Conservation (phyloP, 2,113 vertebrate genomes). For the Phaethon lepturus region DNA sequence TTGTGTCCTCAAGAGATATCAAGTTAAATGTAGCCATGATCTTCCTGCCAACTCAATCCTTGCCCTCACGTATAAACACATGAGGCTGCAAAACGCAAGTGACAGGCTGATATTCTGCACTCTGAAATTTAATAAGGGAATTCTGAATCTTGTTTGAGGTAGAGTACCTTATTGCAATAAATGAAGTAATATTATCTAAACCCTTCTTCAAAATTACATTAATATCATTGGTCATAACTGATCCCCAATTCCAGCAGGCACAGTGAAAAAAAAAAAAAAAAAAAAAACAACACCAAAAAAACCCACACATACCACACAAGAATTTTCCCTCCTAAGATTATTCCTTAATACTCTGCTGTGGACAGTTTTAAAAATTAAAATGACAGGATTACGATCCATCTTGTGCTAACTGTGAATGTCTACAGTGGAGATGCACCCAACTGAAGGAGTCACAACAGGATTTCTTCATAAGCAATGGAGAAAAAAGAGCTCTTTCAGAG, state of each 20-base stretch:
- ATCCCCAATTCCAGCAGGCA: background rate
- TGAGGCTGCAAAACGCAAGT: slow-evolving; percentile 24
- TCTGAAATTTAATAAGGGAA: slow-evolving; percentile 19
- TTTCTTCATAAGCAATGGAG: background rate
- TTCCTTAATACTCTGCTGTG: background rate
- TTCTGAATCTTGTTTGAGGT: slow-evolving; percentile 1
- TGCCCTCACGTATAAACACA: background rate
- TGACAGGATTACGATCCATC: background rate
- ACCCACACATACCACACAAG: too few species aligned
- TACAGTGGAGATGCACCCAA: background rate
- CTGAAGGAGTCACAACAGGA: background rate
- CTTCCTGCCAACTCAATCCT: background rate
- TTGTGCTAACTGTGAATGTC: background rate
- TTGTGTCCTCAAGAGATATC: background rate
- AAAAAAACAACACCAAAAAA: too few species aligned
- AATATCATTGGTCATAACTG: background rate
- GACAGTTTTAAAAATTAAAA: background rate
- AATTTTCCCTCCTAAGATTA: background rate
- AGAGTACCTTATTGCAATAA: background rate
- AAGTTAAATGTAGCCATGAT: background rate
- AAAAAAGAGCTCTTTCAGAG: background rate
- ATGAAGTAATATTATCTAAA: background rate
- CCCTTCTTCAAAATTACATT: background rate
- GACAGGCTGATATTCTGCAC: background rate
- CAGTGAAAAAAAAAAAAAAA: background rate